A percentile compares a stretch with the other conserved stretches of the same genome.
Conservation (phyloP, 2,797 vertebrate genomes). For the Sebastes steindachneri region DNA sequence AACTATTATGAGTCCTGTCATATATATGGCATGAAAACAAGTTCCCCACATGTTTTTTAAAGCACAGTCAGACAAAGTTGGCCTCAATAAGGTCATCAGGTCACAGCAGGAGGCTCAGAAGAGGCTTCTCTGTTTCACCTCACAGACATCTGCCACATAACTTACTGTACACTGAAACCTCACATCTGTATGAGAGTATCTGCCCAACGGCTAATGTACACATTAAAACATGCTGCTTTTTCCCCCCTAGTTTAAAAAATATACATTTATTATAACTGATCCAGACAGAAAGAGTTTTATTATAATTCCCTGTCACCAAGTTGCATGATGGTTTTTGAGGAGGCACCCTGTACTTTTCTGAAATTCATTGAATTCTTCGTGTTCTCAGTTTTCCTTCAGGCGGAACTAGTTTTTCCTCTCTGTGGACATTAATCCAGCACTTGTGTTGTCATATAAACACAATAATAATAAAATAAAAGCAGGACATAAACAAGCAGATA, state of each 20-base stretch:
- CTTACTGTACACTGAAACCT: constrained; percentile 2
- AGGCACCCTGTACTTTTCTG: background rate
- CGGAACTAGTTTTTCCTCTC: background rate
- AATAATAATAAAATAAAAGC: too few relatives aligned
- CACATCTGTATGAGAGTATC: constrained; percentile 9
- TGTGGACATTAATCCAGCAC: background rate
- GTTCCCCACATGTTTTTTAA: background rate
- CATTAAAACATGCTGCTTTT: background rate
- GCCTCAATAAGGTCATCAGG: background rate
- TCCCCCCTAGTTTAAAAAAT: background rate
- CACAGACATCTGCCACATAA: background rate
- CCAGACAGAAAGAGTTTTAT: background rate
- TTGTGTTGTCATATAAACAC: background rate
- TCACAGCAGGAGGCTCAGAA: background rate
- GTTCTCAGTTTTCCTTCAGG: background rate
- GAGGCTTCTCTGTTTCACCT: background rate
- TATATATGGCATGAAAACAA: background rate
- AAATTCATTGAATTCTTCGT: background rate
- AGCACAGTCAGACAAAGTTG: background rate
- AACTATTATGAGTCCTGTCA: background rate
- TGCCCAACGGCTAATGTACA: background rate
- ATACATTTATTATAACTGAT: background rate
- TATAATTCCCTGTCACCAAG: background rate
- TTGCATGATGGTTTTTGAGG: background rate
- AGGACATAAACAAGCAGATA: background rate